A percentile compares a stretch with the other conserved stretches of the same genome.
phyloP scores from a whole-genome alignment of 1,140 invertebrate genomes.

The Cephus cinctus region DNA sequence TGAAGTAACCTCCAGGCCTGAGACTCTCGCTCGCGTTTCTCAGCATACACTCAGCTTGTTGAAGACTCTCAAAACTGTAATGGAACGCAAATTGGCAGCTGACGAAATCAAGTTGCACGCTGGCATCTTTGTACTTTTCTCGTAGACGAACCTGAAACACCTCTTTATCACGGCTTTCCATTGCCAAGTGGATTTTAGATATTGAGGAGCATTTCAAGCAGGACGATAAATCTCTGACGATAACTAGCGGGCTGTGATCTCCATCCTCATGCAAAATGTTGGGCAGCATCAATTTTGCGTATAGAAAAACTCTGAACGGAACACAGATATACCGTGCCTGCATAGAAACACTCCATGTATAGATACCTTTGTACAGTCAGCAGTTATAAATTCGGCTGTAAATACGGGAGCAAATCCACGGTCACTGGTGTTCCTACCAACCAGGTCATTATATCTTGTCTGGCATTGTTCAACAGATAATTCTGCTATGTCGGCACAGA shows the following conservation, averaged over 20 bases:
- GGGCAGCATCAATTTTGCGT: too few relatives aligned
- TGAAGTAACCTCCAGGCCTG: conserved; percentile 88
- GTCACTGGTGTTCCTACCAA: conserved; percentile 27
- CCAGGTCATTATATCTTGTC: conserved; percentile 65
- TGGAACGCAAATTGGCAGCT: conserved; percentile 98
- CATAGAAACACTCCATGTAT: neutral
- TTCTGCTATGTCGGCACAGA: conserved; percentile 93
- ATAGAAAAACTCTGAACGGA: too few relatives aligned
- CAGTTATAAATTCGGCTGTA: conserved; percentile 87
- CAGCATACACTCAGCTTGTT: conserved; percentile 92
- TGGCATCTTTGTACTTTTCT: conserved; percentile 70
- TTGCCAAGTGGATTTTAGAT: conserved; percentile 20
- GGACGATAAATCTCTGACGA: too few relatives aligned
- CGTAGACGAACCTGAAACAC: conserved; percentile 65
- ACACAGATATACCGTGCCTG: neutral
- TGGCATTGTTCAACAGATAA: conserved; percentile 88
- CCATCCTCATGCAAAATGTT: too few relatives aligned
- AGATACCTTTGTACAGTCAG: conserved; percentile 84
- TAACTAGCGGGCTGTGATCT: too few relatives aligned
- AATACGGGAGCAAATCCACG: conserved; percentile 60
- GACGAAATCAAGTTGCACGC: conserved; percentile 82
- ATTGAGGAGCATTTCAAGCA: conserved; percentile 11
- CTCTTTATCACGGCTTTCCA: conserved; percentile 30
- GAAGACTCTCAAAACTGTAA: conserved; percentile 91
- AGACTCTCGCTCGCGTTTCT: conserved; percentile 89